These are phyloP conservation scores for Acropora yongei DNA, from an alignment of 64 coral and sea anemone genomes.

Conservation along the genomic window DNA sequence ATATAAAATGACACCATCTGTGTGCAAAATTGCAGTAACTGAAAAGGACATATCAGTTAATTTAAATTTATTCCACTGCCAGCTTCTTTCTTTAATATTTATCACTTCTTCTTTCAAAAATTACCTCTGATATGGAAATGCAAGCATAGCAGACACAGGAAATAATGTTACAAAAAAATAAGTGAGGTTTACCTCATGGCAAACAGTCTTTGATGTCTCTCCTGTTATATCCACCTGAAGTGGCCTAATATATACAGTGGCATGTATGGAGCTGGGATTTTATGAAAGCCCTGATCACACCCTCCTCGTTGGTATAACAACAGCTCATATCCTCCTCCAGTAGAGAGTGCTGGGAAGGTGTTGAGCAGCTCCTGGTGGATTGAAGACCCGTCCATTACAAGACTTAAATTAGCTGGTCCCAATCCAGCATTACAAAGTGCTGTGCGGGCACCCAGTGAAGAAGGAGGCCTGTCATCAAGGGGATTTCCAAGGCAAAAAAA, in stretches of 20 bases:
- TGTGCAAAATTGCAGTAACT: slow-evolving; percentile 13
- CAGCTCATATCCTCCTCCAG: slow-evolving; percentile 66
- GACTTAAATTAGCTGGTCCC: slow-evolving; percentile 47
- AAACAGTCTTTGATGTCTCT: slow-evolving; percentile 1
- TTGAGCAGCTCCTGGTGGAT: slow-evolving; percentile 54
- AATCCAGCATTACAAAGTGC: slow-evolving; percentile 57
- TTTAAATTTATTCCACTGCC: not conserved
- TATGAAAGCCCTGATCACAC: slow-evolving; percentile 67
- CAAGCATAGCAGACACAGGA: slow-evolving; percentile 13
- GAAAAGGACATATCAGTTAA: not conserved
- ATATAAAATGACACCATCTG: not conserved
- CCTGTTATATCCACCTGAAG: slow-evolving; percentile 42
- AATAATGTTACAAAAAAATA: not conserved
- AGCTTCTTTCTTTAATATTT: slow-evolving; percentile 26
- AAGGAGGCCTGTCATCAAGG: slow-evolving; percentile 26
- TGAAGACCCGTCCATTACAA: slow-evolving; percentile 31
- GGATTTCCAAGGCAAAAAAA: slow-evolving; percentile 43
- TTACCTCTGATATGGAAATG: slow-evolving; percentile 11
- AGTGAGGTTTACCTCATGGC: slow-evolving; percentile 12
- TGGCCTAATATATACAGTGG: slow-evolving; percentile 65
- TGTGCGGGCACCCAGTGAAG: slow-evolving; percentile 23
- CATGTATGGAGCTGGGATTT: slow-evolving; percentile 50
- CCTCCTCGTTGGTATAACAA: slow-evolving; percentile 78
- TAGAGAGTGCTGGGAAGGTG: slow-evolving; percentile 42
- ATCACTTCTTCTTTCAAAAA: not conserved